phyloP scores from a whole-genome alignment of 2,888 invertebrate genomes.

The Meliscaeva auricollis region DNA sequence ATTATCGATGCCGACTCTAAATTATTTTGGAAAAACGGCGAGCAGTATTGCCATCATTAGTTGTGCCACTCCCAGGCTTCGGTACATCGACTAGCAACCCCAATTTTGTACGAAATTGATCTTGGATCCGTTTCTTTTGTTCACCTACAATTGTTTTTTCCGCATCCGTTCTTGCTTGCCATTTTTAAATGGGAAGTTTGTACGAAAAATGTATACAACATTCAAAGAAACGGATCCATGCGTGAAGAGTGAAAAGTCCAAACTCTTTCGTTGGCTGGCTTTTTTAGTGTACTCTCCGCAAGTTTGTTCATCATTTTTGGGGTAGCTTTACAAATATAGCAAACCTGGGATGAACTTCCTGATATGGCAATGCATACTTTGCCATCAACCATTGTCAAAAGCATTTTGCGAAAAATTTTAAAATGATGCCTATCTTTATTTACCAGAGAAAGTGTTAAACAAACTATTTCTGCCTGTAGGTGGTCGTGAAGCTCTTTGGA shows the following conservation, averaged over 20 bases:
- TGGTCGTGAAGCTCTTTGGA: neutral
- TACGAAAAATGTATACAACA: neutral
- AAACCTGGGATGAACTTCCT: neutral
- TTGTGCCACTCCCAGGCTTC: neutral
- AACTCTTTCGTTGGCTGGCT: neutral
- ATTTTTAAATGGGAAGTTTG: neutral
- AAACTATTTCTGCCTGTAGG: neutral
- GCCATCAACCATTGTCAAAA: neutral
- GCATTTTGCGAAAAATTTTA: neutral
- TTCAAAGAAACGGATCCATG: conserved; percentile 1
- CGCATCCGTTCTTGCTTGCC: neutral
- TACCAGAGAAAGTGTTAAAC: neutral
- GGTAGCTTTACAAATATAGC: neutral
- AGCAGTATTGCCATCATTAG: neutral
- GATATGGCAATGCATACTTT: neutral
- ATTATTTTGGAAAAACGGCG: neutral
- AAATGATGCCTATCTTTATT: neutral
- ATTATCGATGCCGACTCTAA: neutral
- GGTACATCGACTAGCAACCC: neutral
- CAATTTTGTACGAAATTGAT: neutral
- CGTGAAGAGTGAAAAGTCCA: neutral
- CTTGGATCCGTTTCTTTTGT: neutral
- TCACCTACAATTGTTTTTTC: neutral
- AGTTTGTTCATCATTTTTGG: neutral
- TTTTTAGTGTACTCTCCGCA: neutral